phyloP scores from a whole-genome alignment of 2,113 vertebrate genomes.

The Ellobius talpinus region DNA sequence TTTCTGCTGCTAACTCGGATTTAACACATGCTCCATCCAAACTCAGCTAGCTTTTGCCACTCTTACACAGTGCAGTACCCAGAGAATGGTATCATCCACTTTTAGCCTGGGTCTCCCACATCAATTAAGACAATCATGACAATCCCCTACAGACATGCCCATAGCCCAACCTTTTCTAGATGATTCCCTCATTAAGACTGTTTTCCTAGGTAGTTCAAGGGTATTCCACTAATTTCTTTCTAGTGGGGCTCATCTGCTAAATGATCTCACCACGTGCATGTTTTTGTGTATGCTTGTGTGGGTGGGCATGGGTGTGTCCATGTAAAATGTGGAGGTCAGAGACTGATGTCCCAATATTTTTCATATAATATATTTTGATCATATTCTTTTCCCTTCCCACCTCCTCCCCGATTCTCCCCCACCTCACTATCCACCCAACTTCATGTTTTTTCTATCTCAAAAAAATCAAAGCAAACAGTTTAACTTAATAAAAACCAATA shows the following conservation, averaged over 20 bases:
- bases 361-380: not conserved
- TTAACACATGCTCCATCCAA: not conserved
- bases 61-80: not conserved
- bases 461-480: not conserved
- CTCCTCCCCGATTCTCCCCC: not conserved
- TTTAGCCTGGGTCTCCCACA: not conserved
- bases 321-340: not conserved
- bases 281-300: not conserved
- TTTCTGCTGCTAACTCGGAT: too few species aligned
- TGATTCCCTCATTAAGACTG: not conserved
- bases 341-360: not conserved
- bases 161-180: not conserved
- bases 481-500: not conserved
- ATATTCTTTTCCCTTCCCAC: not conserved
- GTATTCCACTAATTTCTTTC: not conserved
- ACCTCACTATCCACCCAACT: not conserved
- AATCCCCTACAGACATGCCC: not conserved
- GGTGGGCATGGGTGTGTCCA: not conserved
- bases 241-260: not conserved
- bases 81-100: not conserved
- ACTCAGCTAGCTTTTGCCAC: not conserved
- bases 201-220: not conserved
- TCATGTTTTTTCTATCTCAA: not conserved
- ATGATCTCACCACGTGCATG: not conserved
- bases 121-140: not conserved